Conservation (phyloP, 2,113 vertebrate species). For the Sturnira hondurensis region DNA sequence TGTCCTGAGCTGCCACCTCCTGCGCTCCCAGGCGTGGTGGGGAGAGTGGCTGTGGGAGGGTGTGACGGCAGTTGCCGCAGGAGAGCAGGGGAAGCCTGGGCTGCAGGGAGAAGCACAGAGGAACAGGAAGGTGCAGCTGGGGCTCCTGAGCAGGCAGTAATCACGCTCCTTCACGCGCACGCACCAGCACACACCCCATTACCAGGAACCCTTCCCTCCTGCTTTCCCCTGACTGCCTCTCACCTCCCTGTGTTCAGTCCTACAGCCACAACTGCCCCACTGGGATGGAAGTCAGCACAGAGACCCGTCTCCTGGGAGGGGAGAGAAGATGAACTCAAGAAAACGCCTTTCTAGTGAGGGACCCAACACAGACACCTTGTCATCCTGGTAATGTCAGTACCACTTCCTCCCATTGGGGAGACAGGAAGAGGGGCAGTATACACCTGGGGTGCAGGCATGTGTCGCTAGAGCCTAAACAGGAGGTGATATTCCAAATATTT, state of each 20-base stretch:
- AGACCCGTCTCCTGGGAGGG: conserved; percentile 88
- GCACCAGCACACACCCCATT: not conserved
- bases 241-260: conserved; percentile 91
- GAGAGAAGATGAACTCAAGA: conserved; percentile 3
- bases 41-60: not conserved
- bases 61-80: not conserved
- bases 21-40: conserved; percentile 45
- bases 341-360: not conserved
- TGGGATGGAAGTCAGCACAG: conserved; percentile 92
- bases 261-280: conserved; percentile 87
- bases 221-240: conserved; percentile 24
- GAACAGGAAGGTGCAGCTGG: not conserved
- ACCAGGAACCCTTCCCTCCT: not conserved
- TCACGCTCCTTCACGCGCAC: not conserved
- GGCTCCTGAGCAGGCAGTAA: not conserved
- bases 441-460: not conserved
- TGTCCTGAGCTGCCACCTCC: conserved; percentile 77
- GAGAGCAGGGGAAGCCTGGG: not conserved
- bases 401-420: not conserved
- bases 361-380: not conserved
- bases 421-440: not conserved
- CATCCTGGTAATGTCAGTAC: not conserved
- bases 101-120: not conserved
- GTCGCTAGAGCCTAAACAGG: not conserved
- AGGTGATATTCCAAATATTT: not conserved